These are phyloP conservation scores for Odocoileus hemionus DNA, from an alignment of 2,113 vertebrate genomes.

Conservation along the genomic window DNA sequence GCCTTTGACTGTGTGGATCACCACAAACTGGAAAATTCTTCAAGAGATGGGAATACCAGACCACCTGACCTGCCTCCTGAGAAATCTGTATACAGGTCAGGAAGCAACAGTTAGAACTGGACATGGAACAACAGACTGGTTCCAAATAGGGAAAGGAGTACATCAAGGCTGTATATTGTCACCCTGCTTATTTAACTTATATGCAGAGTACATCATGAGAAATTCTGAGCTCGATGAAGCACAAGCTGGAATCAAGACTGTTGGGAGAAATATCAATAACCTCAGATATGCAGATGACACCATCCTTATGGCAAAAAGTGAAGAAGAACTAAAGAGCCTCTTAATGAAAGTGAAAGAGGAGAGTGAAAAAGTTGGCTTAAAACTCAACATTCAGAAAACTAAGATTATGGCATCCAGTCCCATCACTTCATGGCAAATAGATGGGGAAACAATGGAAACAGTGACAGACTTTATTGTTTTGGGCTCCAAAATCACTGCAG, in stretches of 20 bases:
- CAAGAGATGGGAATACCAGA: background rate
- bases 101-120: background rate
- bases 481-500: background rate
- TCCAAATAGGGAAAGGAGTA: background rate
- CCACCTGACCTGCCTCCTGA: background rate
- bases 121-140: background rate
- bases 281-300: background rate
- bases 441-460: background rate
- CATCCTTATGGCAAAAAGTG: background rate
- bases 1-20: background rate
- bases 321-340: background rate
- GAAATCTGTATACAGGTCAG: background rate
- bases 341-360: background rate
- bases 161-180: background rate
- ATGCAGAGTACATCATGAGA: background rate
- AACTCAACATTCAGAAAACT: background rate
- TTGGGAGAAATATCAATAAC: background rate
- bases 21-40: background rate
- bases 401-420: background rate
- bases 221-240: background rate
- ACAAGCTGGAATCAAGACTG: background rate
- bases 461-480: fast-evolving
- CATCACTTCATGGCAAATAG: background rate
- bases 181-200: background rate
- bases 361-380: background rate